These are phyloP conservation scores for Macquaria ambigua DNA, from an alignment of 2,113 vertebrate species.

Conservation along the genomic window DNA sequence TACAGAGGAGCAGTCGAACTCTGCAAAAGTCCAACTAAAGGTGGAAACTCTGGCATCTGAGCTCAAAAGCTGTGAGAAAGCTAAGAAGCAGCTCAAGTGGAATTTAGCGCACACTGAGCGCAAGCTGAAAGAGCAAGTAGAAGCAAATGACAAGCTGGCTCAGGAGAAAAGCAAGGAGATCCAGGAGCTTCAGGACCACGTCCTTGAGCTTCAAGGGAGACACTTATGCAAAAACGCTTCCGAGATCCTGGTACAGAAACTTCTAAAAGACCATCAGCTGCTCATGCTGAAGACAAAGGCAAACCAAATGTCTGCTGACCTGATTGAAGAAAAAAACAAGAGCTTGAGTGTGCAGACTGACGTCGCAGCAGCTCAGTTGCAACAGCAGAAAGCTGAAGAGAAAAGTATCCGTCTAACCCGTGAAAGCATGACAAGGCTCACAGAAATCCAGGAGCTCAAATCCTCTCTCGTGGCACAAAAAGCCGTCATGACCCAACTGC, in stretches of 20 bases:
- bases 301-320: not conserved
- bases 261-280: not conserved
- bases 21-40: not conserved
- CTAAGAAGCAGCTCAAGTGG: not conserved
- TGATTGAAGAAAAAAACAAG: not conserved
- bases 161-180: not conserved
- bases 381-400: not conserved
- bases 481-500: not conserved
- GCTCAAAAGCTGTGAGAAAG: not conserved
- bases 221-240: not conserved
- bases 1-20: not conserved
- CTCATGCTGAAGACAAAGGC: not conserved
- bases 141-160: not conserved
- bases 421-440: not conserved
- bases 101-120: no score
- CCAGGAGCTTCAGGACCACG: not conserved
- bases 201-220: not conserved
- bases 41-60: not conserved
- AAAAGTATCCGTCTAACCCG: not conserved
- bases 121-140: no score
- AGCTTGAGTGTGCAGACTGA: not conserved
- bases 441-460: not conserved
- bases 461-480: not conserved
- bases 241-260: not conserved
- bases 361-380: not conserved